Base-by-base conservation (phyloP, 2,113 vertebrate species). In the Plestiodon gilberti region DNA sequence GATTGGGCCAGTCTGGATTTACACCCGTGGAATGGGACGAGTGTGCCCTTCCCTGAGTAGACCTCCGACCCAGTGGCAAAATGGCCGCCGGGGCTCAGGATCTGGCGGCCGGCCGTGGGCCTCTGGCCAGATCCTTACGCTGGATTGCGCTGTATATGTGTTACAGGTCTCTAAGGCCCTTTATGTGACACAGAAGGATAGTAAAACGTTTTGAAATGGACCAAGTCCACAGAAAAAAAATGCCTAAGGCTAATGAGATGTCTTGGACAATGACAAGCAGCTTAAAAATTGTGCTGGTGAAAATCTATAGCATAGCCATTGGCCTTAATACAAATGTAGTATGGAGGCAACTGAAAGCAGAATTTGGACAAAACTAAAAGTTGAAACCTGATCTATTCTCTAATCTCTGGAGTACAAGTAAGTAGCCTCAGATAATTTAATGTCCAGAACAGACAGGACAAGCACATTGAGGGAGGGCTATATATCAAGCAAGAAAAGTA, bases 231-330 rank as follows among this genome's bases (percentile, higher is more conserved):
- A 94, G 89, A 94, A 93, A 84, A 94, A 92, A 92, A 87, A 94
- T 89, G 90, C 91, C 64, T 75, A 88, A 55, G 86, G 90, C 94
- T 91, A 95, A 87, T 86, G 93, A 95, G 90, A 89, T 93, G 91
- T 92, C 87, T 82, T 77, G 90, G 91, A 92, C 43, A 94, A 87
- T 83, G 93, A 92, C 86, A 92, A 88, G 88, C 85, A 83, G 78
- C 90, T 64, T 65, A 74, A 87, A 79, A 22, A 0, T 40, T 82
- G 25, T 22, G 40, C 87, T 83, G 84, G n/a, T 88, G 76, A 70
- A 84, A 89, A 82, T 90, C 83, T 92, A 85, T 75, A 75, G 61
- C 55, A 61, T 43, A 78, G 28, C 69, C 61, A 74, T 87, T 90
- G 70, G 88, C 74, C 59, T 62, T 86, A 82, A 75, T 83, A 78